Evolutionary conservation across 2,888 invertebrate species (phyloP).

Genomic region (Alloscopus bannaensis): DNA sequence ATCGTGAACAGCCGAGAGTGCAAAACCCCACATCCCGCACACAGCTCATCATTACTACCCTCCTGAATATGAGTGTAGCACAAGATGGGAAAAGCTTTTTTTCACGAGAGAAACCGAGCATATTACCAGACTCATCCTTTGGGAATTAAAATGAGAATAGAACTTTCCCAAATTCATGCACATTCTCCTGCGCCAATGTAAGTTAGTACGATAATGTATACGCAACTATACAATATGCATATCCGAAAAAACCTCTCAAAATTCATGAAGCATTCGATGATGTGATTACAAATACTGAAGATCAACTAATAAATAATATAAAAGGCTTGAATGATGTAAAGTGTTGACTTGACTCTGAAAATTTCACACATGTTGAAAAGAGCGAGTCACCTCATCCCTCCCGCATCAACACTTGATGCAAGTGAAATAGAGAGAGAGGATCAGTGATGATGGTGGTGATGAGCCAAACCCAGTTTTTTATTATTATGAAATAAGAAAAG

Average conservation of each 20-base stretch:
- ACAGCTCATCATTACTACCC: background rate
- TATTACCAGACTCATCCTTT: constrained; percentile 9
- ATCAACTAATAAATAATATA: background rate
- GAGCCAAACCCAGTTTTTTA: constrained; percentile 26
- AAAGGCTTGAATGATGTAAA: background rate
- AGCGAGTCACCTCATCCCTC: background rate
- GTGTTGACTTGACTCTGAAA: background rate
- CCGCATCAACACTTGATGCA: background rate
- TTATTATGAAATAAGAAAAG: constrained; percentile 35
- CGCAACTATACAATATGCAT: too few species aligned
- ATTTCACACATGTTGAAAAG: too few species aligned
- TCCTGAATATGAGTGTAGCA: background rate
- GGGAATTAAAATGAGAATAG: background rate
- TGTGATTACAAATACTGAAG: background rate
- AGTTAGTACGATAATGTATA: background rate
- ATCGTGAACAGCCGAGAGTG: background rate
- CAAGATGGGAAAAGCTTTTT: background rate
- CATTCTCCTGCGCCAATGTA: background rate
- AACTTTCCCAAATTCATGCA: background rate
- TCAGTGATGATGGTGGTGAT: constrained; percentile 6
- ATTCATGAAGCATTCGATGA: background rate
- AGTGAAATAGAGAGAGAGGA: background rate
- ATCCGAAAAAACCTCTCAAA: too few species aligned
- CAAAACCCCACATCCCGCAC: background rate
- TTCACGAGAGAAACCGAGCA: too few species aligned